A percentile compares a stretch with the other conserved stretches of the same genome.
Conservation (phyloP, 2,113 vertebrate genomes). For the Sorex araneus region DNA sequence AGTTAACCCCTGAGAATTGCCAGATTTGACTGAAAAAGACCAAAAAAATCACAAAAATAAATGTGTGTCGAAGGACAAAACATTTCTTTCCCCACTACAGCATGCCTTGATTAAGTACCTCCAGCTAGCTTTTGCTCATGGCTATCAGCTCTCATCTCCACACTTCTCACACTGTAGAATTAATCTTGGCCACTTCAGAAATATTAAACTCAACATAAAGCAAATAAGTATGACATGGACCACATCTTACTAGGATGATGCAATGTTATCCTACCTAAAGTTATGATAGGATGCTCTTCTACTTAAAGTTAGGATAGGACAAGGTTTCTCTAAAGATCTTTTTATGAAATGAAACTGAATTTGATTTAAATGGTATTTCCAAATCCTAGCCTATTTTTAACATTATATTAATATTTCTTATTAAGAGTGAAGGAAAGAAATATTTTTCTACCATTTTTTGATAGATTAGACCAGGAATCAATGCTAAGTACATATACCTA, state of each 20-base stretch:
- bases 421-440: conserved; percentile 63
- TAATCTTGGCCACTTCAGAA: conserved; percentile 28
- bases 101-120: conserved; percentile 3
- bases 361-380: conserved; percentile 27
- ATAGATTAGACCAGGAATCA: conserved; percentile 32
- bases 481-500: neutral
- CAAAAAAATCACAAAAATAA: neutral
- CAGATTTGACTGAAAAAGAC: too few relatives aligned
- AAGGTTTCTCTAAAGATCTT: conserved; percentile 15
- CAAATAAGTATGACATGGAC: neutral
- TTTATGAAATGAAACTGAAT: neutral
- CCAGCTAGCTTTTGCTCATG: neutral
- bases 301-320: neutral
- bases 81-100: neutral
- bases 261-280: neutral
- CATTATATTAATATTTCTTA: conserved; percentile 16
- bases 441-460: conserved; percentile 8
- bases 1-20: too few relatives aligned
- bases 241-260: neutral
- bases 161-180: neutral
- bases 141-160: neutral
- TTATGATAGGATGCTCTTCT: neutral
- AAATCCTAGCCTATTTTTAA: conserved; percentile 10
- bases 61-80: conserved; percentile 41
- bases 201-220: neutral